Base-by-base conservation (phyloP, 2,888 invertebrate genomes). In the Papilio demoleus region DNA sequence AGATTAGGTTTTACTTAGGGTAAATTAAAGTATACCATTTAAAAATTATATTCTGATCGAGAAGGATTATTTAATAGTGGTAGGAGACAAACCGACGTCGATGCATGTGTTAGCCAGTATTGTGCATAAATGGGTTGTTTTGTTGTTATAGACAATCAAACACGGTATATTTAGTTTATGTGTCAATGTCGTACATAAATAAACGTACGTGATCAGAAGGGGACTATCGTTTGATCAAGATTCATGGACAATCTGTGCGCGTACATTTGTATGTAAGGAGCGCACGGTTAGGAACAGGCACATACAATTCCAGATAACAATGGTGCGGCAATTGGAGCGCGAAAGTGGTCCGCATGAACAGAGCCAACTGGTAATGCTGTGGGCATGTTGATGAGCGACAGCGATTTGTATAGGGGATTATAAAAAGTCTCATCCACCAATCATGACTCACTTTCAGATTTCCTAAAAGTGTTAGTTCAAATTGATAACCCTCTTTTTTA, bases 251-350 rank as follows among this genome's bases (percentile, higher is more conserved):
- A 64, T 69, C 60, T 69, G 60, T 65, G 50, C 61, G 65, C 60
- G 68, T 64, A n/a, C 34, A 64, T 68, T 68, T 58, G 63, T 68
- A 64, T 64, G 64, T 64, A 64, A 36, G 68, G 62, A 56, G 36
- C 63, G 50, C 42, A 40, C 53, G 34, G 50, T 59, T 63, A 22
- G 17, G 68, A 64, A 68, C 64, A 68, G 50, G 64, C 64, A 68
- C 64, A 64, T 64, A 69, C 68, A 42, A 65, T 69, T 65, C 65
- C 68, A 60, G 42, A 60, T 63, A 60, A 72, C 72, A 70, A 70
- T 70, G 47, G 68, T 45, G 68, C 68, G 64, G 45, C 71, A 70
- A 70, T 72, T 67, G 71, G 71, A 68, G 70, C 71, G 71, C 63
- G 64, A 70, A 71, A 72, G 68, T 69, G 68, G 65, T 69, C 50